Evolutionary conservation across 2,888 invertebrate species (phyloP), one percentile per base, ranked within the genome.

Genomic region (Nudaria mundana): DNA sequence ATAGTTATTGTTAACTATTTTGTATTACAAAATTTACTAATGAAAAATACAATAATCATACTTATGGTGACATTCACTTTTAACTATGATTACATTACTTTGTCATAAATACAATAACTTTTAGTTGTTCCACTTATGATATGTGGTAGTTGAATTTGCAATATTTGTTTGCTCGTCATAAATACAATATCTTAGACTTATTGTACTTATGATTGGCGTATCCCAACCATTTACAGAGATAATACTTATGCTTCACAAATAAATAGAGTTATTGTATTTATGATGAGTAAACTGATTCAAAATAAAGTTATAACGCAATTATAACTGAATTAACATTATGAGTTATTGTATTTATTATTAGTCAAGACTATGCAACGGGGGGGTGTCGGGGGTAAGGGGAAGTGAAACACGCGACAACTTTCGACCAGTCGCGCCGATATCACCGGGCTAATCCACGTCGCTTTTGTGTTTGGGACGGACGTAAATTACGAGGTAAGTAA

Each of bases 61-160:
- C 22, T 22, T 22, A n/a, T 22, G 22, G 22, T 22, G 22, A n/a
- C n/a, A n/a, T n/a, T n/a, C n/a, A n/a, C n/a, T n/a, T n/a, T n/a
- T n/a, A n/a, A n/a, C n/a, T n/a, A 22, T 22, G 22, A 8, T 22
- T 22, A 22, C 7, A 22, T 22, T 22, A 22, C 8, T 16, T 5
- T 3, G n/a, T 11, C 13, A 5, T 22, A 22, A 22, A n/a, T 22
- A 22, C 6, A 8, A 22, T 22, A 20, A 22, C 90, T 7, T 82
- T 96, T 44, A 95, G 95, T 34, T 97, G 97, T 7, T 74, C 22
- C 22, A 22, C 22, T 22, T 22, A 22, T 8, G 22, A 22, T 22
- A 4, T 97, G 34, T 98, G 97, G 97, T 97, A 98, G 75, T 20
- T 20, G 20, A 20, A 20, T 20, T 3, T 20, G 5, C 20, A 20